Conservation (phyloP, 2,888 invertebrate genomes). For the Diadromus collaris region DNA sequence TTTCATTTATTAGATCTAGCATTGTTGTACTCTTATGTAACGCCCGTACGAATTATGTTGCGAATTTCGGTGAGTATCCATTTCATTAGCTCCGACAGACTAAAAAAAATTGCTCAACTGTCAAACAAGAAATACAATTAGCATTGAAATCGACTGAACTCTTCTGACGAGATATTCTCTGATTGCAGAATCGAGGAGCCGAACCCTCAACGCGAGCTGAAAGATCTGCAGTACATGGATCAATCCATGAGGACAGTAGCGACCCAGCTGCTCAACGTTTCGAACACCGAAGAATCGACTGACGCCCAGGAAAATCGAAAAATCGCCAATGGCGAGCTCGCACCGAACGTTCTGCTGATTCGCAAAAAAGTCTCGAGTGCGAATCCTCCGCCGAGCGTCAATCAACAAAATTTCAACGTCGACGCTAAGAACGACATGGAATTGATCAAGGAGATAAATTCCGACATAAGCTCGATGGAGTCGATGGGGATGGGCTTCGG, state of each 20-base stretch:
- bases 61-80: conserved; percentile 36
- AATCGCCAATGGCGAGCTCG: conserved; percentile 45
- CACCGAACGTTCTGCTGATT: conserved; percentile 54
- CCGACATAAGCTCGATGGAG: conserved; percentile 63
- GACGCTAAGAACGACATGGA: conserved; percentile 53
- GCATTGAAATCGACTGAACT: not conserved
- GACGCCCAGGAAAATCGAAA: conserved; percentile 45
- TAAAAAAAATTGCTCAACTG: not conserved
- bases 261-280: conserved; percentile 77
- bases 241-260: conserved; percentile 77
- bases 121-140: conserved; percentile 19
- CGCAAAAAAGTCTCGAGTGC: conserved; percentile 58
- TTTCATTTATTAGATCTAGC: conserved; percentile 50
- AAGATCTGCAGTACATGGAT: conserved; percentile 76
- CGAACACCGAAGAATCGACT: conserved; percentile 61
- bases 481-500: conserved; percentile 68
- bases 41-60: not conserved
- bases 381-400: conserved; percentile 35
- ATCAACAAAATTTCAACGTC: conserved; percentile 21
- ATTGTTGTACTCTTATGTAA: conserved; percentile 19
- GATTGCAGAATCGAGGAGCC: conserved; percentile 60
- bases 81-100: conserved; percentile 3
- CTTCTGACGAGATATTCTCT: conserved; percentile 45
- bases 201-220: conserved; percentile 67
- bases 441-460: conserved; percentile 59